A percentile compares a stretch with the other conserved stretches of the same genome.
Conservation (phyloP, 2,113 vertebrate genomes). For the Herpetotheres cachinnans region DNA sequence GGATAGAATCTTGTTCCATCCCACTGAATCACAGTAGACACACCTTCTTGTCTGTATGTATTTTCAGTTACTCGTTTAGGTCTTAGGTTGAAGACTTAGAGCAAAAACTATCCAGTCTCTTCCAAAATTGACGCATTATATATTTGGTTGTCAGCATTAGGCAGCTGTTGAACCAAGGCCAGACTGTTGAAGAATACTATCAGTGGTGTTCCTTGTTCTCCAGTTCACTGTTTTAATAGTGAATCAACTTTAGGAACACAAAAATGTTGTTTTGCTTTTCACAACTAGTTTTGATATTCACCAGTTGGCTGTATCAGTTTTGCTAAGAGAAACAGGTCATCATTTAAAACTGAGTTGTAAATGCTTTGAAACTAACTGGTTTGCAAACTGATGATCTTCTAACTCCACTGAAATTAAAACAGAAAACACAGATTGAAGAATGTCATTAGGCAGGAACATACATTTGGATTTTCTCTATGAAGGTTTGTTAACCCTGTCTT, state of each 20-base stretch:
- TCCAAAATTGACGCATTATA: background rate
- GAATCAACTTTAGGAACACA: background rate
- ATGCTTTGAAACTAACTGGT: background rate
- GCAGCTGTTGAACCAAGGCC: background rate
- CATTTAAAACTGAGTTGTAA: background rate
- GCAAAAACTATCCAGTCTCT: background rate
- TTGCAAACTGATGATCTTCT: background rate
- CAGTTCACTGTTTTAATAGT: background rate
- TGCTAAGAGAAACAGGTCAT: background rate
- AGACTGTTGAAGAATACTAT: background rate
- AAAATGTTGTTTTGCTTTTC: background rate
- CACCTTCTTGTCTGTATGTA: background rate
- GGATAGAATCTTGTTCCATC: background rate
- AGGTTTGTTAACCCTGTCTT: background rate
- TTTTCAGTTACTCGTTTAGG: background rate
- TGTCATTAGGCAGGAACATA: background rate
- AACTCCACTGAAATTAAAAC: background rate
- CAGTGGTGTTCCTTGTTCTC: background rate
- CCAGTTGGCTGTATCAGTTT: background rate
- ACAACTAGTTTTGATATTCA: background rate
- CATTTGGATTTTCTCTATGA: background rate
- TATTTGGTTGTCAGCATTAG: background rate
- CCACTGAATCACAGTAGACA: background rate
- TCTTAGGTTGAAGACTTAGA: background rate
- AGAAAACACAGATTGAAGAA: background rate